A percentile compares a stretch with the other conserved stretches of the same genome.
These are phyloP conservation scores for Alsophila aescularia DNA, from an alignment of 2,888 invertebrate genomes.

Conservation along the genomic window DNA sequence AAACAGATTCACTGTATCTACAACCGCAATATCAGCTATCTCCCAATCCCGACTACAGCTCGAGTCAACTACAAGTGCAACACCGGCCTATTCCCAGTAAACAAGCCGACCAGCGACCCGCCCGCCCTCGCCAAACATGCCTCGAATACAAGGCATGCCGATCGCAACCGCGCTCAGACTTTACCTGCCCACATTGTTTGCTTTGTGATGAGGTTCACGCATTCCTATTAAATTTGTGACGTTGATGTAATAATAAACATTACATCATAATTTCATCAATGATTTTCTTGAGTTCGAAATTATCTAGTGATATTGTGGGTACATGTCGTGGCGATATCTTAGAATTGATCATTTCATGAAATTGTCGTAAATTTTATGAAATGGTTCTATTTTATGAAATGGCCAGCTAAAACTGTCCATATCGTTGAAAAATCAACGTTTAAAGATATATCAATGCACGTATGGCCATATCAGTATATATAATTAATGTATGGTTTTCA, in stretches of 20 bases:
- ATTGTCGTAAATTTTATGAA: no score
- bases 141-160: conserved; percentile 42
- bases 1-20: no score
- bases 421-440: no score
- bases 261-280: no score
- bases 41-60: conserved; percentile 4
- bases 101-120: conserved; percentile 23
- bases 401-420: no score
- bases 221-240: conserved; percentile 14
- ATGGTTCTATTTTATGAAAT: no score
- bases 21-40: not conserved
- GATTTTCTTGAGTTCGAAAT: not conserved
- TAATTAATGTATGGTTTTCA: no score
- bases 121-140: conserved; percentile 37
- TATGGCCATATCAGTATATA: no score
- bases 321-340: no score
- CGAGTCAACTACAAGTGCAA: conserved; percentile 35
- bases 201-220: conserved; percentile 34
- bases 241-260: not conserved
- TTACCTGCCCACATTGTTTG: conserved; percentile 37
- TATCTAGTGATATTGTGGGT: no score
- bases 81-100: conserved; percentile 38
- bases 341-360: no score
- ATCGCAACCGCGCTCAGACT: conserved; percentile 30
- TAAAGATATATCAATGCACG: no score